Evolutionary conservation across 2,797 vertebrate genomes (phyloP), one percentile per base, ranked within the genome.

Genomic region (Notolepis coatsorum): DNA sequence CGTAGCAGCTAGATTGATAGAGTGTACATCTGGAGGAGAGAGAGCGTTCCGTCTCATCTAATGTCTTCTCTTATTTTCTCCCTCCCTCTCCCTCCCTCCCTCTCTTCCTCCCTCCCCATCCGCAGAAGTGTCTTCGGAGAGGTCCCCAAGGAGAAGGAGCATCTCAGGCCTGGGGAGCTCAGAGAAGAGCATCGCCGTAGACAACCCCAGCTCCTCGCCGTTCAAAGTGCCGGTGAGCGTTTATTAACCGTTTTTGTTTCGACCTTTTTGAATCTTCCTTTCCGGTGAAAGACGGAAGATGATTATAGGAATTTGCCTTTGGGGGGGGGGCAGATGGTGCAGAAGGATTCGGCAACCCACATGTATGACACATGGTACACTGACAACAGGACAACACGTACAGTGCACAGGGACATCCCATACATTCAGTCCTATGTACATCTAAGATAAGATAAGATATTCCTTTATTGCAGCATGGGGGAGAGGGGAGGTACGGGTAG

Each of bases 151-250:
- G 75, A 94, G 97, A 85, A 92, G 96, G 91, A 99, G 97, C 64
- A 96, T 99, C 87, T 98, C 97, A 0, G 97, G 97, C 61, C 89
- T 95, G 84, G 93, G 94, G 75, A 93, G 92, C 24, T 94, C 96
- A 5, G 96, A 99, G 82, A 98, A 97, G 84, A 93, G 88, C 77
- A 91, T 82, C 61, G 82, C 94, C 12, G 91, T 95, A 69, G 96
- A 98, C 57, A 92, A 87, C 48, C 90, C 95, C 0, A 96, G 90
- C 86, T 95, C 95, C 4, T 98, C 97, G 43, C 96, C 96, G 17
- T 99, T 98, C 83, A 97, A 95, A 95, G 96, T 98, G 25, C 93
- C 96, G 68, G 97, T 97, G 91, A 96, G 96, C 18, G 23, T 13
- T 27, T 30, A 27, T 4, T 13, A 30, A 49, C 18, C 21, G 23